A percentile compares a stretch with the other conserved stretches of the same genome.
Conservation (phyloP, 53 echinoderm and acorn worm species). For the Arbacia lixula region DNA sequence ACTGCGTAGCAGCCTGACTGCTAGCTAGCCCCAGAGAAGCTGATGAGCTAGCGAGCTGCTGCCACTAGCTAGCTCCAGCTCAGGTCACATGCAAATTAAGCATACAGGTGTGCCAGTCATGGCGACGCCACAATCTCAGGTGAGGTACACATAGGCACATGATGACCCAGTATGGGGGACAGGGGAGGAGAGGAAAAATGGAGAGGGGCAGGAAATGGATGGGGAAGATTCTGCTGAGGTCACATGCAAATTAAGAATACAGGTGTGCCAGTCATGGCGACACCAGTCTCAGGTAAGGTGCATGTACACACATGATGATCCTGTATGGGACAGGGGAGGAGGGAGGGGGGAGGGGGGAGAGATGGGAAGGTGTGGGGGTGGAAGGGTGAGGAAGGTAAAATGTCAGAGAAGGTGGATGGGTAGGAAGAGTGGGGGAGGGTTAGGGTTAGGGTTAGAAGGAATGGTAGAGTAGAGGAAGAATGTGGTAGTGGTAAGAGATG, state of each 20-base stretch:
- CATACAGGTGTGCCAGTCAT: constrained; percentile 17
- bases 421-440: too few species aligned
- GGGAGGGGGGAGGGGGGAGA: neutral
- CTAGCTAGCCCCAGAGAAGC: too few species aligned
- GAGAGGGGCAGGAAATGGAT: neutral
- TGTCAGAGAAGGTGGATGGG: too few species aligned
- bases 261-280: constrained; percentile 10
- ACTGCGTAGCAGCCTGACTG: too few species aligned
- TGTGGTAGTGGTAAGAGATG: too few species aligned
- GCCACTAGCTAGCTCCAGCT: too few species aligned
- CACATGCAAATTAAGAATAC: constrained; percentile 28
- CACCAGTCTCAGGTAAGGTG: neutral
- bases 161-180: neutral
- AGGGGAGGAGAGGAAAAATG: neutral
- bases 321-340: neutral
- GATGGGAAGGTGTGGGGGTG: neutral
- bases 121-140: neutral
- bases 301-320: neutral
- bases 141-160: neutral
- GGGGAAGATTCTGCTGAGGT: neutral
- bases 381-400: too few species aligned
- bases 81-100: constrained; percentile 33
- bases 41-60: too few species aligned
- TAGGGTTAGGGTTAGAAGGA: too few species aligned
- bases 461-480: too few species aligned